Conservation (phyloP, 2,888 invertebrate species). For the Chaitophorus viminalis region DNA sequence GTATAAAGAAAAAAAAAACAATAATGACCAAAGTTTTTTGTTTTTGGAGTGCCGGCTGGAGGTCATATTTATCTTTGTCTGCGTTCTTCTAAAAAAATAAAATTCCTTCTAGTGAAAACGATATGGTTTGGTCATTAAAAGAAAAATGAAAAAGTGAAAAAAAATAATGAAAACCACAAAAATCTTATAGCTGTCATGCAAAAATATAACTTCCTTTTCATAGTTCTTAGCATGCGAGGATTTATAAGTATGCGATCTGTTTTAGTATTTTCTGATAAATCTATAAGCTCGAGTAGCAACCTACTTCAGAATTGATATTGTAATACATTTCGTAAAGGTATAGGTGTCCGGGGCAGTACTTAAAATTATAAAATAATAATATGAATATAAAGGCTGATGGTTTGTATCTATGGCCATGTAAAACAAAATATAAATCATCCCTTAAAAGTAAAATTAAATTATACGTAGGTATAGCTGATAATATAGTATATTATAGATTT, state of each 20-base stretch:
- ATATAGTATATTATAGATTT: too few species aligned
- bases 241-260: background rate
- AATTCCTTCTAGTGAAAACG: slow-evolving; percentile 10
- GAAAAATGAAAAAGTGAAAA: background rate
- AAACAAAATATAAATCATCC: too few species aligned
- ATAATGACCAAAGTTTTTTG: slow-evolving; percentile 51
- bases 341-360: too few species aligned
- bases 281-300: too few species aligned
- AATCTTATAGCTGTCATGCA: background rate
- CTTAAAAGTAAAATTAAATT: too few species aligned
- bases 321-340: too few species aligned
- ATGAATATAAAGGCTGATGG: too few species aligned
- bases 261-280: background rate
- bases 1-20: slow-evolving; percentile 6
- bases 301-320: background rate
- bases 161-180: background rate
- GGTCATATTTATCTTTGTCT: slow-evolving; percentile 34
- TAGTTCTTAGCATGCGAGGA: background rate
- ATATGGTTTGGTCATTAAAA: slow-evolving; percentile 6
- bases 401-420: too few species aligned
- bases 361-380: too few species aligned
- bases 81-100: background rate
- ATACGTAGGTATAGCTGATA: too few species aligned
- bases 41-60: slow-evolving; percentile 28
- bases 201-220: background rate